Evolutionary conservation across 2,888 invertebrate genomes (phyloP), one percentile per base, ranked within the genome.

Genomic region (Syrista parreyssii): DNA sequence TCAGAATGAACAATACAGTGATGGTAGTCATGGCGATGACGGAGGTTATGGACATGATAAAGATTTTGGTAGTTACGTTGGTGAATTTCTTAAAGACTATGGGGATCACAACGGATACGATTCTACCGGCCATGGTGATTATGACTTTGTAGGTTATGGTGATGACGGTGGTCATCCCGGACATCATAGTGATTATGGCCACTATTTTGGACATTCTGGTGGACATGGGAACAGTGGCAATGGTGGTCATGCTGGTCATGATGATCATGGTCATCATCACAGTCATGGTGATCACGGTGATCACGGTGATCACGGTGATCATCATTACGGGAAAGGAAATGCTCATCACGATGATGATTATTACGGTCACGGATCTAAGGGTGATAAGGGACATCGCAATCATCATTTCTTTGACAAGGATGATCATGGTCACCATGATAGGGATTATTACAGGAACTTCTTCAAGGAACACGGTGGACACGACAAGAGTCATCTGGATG

Each of bases 401-500:
- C 85, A 88, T 68, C 87, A 89, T 76, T 87, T 88, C 69, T 84
- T 84, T 78, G 88, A 88, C 76, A 86, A 89, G 79, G 90, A 87
- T 0, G 87, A 89, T 55, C 86, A 87, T 76, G 91, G 88, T 30
- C 87, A 89, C 74, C 85, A 89, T 76, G 89, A 88, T 23, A 88
- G 88, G 75, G 87, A 88, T 55, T 85, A 88, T 33, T 86, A 90
- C 78, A 82, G 81, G 75, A 86, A 85, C 1, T 84, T 85, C 79
- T 88, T 88, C 82, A 80, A 81, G 23, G 87, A 89, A 77, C 84
- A 89, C 74, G 85, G 85, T 33, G 89, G 88, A 3, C 87, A 88
- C 82, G 88, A 89, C 79, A 87, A 89, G 82, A 87, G 88, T 76
- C 87, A 89, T 74, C 88, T 89, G 82, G 89, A 90, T 78, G 87